A percentile compares a stretch with the other conserved stretches of the same genome.
Evolutionary conservation across 2,888 invertebrate genomes (phyloP).

Genomic region (Ichneumoninae sp.): DNA sequence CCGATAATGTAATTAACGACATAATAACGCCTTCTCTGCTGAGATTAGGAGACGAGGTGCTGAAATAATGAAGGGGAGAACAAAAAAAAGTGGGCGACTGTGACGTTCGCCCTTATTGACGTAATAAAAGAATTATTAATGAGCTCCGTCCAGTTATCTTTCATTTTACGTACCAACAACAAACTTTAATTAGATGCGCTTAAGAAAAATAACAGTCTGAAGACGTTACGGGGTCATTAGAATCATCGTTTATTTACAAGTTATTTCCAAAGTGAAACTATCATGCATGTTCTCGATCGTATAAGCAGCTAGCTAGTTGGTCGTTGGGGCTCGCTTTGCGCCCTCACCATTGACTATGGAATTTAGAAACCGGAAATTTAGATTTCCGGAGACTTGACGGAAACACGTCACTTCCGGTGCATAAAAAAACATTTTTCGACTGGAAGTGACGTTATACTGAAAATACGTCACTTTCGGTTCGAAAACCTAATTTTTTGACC

Average conservation of each 20-base stretch:
- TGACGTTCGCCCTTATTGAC: slow-evolving; percentile 62
- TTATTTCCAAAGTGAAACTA: neutral
- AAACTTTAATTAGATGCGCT: neutral
- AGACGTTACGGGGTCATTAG: too few species aligned
- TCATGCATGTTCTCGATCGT: neutral
- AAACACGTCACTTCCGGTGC: neutral
- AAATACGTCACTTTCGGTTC: neutral
- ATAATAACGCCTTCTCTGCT: slow-evolving; percentile 42
- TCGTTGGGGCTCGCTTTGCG: too few species aligned
- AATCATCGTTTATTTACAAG: neutral
- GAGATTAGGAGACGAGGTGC: slow-evolving; percentile 37
- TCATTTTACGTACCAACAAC: neutral
- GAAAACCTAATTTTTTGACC: too few species aligned
- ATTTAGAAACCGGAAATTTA: neutral
- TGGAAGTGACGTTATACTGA: too few species aligned
- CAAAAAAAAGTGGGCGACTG: slow-evolving; percentile 52
- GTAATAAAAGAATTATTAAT: slow-evolving; percentile 67
- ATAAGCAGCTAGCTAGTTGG: neutral
- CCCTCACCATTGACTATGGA: too few species aligned
- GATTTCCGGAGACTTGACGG: neutral
- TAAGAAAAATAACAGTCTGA: too few species aligned
- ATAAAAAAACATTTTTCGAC: too few species aligned
- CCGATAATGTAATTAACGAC: slow-evolving; percentile 48
- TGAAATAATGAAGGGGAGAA: slow-evolving; percentile 29
- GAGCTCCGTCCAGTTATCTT: slow-evolving; percentile 31